A percentile compares a stretch with the other conserved stretches of the same genome.
Conservation (phyloP, 2,113 vertebrate species). For the Nannospalax galili region DNA sequence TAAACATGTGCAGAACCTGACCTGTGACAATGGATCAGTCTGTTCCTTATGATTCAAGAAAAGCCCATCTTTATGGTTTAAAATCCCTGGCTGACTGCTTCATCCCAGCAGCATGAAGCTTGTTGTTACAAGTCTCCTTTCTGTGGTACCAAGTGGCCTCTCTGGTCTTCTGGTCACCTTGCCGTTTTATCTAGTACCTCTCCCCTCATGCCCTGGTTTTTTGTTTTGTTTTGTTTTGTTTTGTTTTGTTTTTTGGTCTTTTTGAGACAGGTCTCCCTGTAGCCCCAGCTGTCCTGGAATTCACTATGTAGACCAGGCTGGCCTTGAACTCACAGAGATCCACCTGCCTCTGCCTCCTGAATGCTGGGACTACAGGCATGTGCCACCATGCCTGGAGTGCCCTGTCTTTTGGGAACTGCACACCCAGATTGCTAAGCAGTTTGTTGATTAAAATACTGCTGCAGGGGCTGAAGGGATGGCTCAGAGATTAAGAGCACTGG, state of each 20-base stretch:
- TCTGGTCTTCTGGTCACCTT: background rate
- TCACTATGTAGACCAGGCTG: too few relatives aligned
- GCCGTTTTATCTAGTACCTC: rapidly evolving
- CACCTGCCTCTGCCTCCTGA: too few relatives aligned
- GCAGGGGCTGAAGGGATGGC: background rate
- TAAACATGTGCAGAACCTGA: background rate
- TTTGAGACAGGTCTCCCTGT: too few relatives aligned
- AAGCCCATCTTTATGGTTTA: background rate
- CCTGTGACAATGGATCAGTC: rapidly evolving
- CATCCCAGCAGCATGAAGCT: background rate
- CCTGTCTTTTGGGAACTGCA: rapidly evolving
- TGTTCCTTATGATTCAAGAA: background rate
- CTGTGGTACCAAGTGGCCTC: rapidly evolving
- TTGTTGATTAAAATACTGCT: background rate
- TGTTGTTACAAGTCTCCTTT: background rate
- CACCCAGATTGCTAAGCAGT: rapidly evolving
- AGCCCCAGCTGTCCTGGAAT: too few relatives aligned
- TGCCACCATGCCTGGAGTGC: too few relatives aligned
- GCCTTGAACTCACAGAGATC: too few relatives aligned
- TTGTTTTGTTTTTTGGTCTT: too few relatives aligned
- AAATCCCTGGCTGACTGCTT: rapidly evolving
- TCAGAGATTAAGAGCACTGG: too few relatives aligned
- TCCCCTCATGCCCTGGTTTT: rapidly evolving
- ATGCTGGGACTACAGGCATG: too few relatives aligned
- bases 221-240: too few relatives aligned